phyloP scores from a whole-genome alignment of 1,140 invertebrate genomes.

The Diorhabda sublineata region DNA sequence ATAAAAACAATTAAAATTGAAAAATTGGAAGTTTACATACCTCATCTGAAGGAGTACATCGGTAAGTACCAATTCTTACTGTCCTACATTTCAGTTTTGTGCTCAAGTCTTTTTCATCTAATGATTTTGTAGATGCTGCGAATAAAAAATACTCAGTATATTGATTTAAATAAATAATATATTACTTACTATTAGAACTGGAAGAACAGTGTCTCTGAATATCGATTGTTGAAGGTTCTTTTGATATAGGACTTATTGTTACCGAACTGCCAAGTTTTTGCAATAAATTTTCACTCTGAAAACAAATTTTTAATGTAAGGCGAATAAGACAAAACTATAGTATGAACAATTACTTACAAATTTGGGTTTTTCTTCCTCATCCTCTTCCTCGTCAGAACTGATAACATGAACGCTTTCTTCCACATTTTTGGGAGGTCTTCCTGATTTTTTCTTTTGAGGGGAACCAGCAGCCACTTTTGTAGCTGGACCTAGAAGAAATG shows the following conservation, averaged over 20 bases:
- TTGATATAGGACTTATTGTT: conserved; percentile 36
- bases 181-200: background rate
- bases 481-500: background rate
- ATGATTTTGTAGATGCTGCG: background rate
- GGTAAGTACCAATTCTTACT: conserved; percentile 75
- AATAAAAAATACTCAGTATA: background rate
- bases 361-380: conserved; percentile 29
- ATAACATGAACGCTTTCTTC: conserved; percentile 63
- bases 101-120: background rate
- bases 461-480: background rate
- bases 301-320: background rate
- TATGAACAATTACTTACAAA: conserved; percentile 21
- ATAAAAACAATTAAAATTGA: background rate
- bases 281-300: conserved; percentile 28
- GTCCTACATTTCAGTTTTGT: conserved; percentile 56
- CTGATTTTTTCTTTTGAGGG: conserved; percentile 26
- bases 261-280: conserved; percentile 34
- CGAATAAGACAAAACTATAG: background rate
- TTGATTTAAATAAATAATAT: background rate
- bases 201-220: conserved; percentile 32
- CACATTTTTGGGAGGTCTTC: conserved; percentile 38
- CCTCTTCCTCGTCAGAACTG: conserved; percentile 60
- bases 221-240: conserved; percentile 39
- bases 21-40: conserved; percentile 43
- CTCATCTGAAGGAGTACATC: conserved; percentile 64